phyloP scores from a whole-genome alignment of 2,113 vertebrate genomes.

The Periophthalmodon schlosseri region DNA sequence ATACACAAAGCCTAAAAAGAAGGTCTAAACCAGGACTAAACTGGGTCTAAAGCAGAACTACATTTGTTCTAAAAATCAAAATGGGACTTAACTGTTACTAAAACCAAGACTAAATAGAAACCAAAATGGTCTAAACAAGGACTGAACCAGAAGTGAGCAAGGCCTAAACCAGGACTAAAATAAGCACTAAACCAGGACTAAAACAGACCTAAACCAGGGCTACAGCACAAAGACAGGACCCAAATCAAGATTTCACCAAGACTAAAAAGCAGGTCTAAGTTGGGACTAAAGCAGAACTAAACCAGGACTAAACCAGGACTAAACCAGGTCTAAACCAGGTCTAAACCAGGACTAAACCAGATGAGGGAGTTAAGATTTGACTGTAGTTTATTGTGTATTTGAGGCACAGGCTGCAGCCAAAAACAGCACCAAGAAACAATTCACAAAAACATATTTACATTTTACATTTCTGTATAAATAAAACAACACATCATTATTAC shows the following conservation, averaged over 20 bases:
- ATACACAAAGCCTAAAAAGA: not conserved
- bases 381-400: constrained; percentile 1
- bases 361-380: not conserved
- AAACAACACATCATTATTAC: not conserved
- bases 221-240: not conserved
- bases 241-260: not conserved
- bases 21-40: not conserved
- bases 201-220: not conserved
- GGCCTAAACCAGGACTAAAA: not conserved
- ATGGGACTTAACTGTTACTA: not conserved
- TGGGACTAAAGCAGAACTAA: not conserved
- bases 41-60: not conserved
- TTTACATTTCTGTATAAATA: constrained; percentile 7
- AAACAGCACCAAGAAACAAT: not conserved
- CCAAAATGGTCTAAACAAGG: not conserved
- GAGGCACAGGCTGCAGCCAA: constrained; percentile 1
- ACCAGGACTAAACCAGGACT: not conserved
- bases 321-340: not conserved
- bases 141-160: not conserved
- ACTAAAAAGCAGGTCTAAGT: not conserved
- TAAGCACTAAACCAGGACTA: not conserved
- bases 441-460: constrained; percentile 5
- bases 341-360: not conserved
- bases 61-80: not conserved
- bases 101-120: not conserved